These are phyloP conservation scores for Enteromius unitaeniatus DNA, from an alignment of 2,797 vertebrate genomes.

Conservation along the genomic window DNA sequence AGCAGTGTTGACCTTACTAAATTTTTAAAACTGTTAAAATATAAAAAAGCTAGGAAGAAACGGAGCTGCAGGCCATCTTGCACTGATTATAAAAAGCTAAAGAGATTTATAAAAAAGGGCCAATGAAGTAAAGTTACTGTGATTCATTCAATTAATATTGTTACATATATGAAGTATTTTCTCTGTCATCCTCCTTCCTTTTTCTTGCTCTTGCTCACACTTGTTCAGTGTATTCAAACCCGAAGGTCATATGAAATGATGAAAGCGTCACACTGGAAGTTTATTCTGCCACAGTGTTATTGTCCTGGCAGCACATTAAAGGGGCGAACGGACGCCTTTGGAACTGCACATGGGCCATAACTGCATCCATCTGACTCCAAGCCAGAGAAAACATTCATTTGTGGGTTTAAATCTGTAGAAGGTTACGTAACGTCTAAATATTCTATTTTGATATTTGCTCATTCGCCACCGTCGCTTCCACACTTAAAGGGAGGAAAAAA, in stretches of 20 bases:
- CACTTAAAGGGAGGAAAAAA: constrained; percentile 5
- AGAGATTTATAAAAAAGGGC: constrained; percentile 14
- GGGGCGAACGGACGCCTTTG: constrained; percentile 8
- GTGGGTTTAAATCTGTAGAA: constrained; percentile 1
- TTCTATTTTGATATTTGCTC: background rate
- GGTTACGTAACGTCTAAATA: constrained; percentile 35
- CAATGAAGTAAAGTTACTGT: background rate
- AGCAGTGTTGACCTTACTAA: background rate
- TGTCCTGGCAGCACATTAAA: constrained; percentile 32
- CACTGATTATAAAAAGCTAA: background rate
- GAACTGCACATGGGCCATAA: background rate
- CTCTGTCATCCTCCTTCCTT: background rate
- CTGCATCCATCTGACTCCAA: constrained; percentile 2
- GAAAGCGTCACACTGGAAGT: constrained; percentile 20
- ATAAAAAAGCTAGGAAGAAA: background rate
- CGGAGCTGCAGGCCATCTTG: background rate
- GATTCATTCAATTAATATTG: constrained; percentile 19
- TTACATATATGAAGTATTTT: constrained; percentile 28
- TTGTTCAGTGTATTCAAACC: constrained; percentile 33
- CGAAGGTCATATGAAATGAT: constrained; percentile 51
- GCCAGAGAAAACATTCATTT: constrained; percentile 25
- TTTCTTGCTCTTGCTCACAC: constrained; percentile 14
- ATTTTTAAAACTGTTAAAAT: background rate
- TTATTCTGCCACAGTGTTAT: constrained; percentile 32
- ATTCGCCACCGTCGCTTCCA: background rate